Base-by-base conservation (phyloP, 2,888 invertebrate genomes). In the Tetragonisca angustula region DNA sequence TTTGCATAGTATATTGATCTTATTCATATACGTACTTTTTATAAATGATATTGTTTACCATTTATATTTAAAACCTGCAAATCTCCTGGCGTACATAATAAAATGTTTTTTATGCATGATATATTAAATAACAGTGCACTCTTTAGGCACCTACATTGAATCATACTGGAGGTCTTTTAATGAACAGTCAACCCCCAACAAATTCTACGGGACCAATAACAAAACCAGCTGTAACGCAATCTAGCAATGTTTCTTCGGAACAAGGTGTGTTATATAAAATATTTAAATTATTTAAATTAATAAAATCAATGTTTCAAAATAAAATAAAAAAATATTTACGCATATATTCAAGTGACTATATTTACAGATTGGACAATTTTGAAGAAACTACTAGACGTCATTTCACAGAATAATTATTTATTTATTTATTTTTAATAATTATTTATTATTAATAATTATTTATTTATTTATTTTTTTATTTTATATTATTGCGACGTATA, bases 131-230 rank as follows among this genome's bases (percentile, higher is more conserved):
- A 83, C 82, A 73, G 82, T 86, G 76, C 74, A 80, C 80, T 90
- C 78, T 84, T 77, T 91, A 94, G 94, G 94, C 93, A 89, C 88
- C 93, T 75, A 90, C 92, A 81, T 89, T 93, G 88, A 94, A 94
- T 92, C 94, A 94, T 86, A 93, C 93, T 50, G 93, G 94, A 88
- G 90, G 92, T 91, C 91, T 94, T 83, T 91, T 94, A 90, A 91
- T 93, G 92, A 94, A 94, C 90, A 94, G 89, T 89, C 94, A 94
- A 88, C 91, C 90, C 83, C 81, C 93, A 81, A 89, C 92, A 59
- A 94, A 93, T 88, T 90, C 93, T 86, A 90, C 93, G 79, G 91
- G 93, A 91, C 91, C 93, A 92, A 92, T 89, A 83, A 88, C 88
- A 78, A 94, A 94, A 79, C 91, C 93, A 83, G 83, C 92, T 81